Base-by-base conservation (phyloP, 2,888 invertebrate genomes). In the Brachypterus glaber region DNA sequence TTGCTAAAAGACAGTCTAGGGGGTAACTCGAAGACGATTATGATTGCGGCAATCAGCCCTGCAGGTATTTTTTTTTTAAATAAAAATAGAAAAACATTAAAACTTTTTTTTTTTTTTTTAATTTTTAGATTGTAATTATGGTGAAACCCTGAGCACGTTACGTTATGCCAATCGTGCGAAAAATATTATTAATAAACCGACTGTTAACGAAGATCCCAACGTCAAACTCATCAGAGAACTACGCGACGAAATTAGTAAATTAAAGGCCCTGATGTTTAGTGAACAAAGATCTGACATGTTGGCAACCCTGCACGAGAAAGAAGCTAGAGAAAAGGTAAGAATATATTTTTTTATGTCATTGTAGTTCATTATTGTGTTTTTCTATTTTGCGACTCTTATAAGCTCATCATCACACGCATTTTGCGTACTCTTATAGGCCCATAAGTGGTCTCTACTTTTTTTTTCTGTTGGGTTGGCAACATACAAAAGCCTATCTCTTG, bases 111-210 rank as follows among this genome's bases (percentile, higher is more conserved):
- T 21, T 21, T 21, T 9, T 7, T 7, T 9, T 7, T 21, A 7
- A 30, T 41, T 46, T 51, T 29, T 41, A 62, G 88, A 88, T 64
- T 83, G 83, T 58, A 89, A 90, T 67, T 88, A 88, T 61, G 82
- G 83, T 18, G 90, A 90, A 64, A 89, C 89, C 0, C 64, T 90
- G 18, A 87, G 86, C 37, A 90, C 90, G 0, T 67, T 90, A 33
- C 74, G 88, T 5, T 90, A 90, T 67, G 89, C 90, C 2, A 88
- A 90, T 67, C 71, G 89, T 44, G 90, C 90, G 15, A 89, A 89
- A 68, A 88, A 88, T 60, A 90, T 90, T 49, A 85, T 89, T 60
- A 90, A 90, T 64, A 88, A 88, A 59, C 88, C 89, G 0, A 88
- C 86, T 24, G 84, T 90, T 55, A 90, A 90, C 63, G 89, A 90